A percentile compares a stretch with the other conserved stretches of the same genome.
Evolutionary conservation across 1,140 invertebrate species (phyloP).

Genomic region (Cotesia typhae): DNA sequence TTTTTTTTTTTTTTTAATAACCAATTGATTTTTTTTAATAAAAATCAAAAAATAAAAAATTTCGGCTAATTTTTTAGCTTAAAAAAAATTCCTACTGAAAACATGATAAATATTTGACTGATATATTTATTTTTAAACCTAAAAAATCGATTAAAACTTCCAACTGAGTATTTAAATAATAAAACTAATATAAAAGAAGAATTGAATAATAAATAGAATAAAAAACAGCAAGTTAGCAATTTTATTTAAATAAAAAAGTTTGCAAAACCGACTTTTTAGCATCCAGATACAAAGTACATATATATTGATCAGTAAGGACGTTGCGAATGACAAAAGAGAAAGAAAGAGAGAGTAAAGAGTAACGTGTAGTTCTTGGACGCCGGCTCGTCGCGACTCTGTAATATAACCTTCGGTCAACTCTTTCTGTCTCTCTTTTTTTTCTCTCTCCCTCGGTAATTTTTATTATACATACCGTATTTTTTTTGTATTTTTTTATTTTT

Average conservation of each 20-base stretch:
- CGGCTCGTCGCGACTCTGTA: background rate
- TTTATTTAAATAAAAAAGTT: too few species aligned
- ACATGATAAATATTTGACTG: too few species aligned
- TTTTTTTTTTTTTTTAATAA: too few species aligned
- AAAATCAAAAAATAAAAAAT: too few species aligned
- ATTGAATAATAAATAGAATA: too few species aligned
- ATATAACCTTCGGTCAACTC: slow-evolving; percentile 26
- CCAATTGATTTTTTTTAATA: too few species aligned
- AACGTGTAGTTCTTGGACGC: background rate
- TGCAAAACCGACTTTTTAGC: too few species aligned
- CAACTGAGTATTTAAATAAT: background rate
- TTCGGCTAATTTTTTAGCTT: too few species aligned
- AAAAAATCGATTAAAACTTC: too few species aligned
- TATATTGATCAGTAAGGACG: slow-evolving; percentile 16
- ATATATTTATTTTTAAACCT: too few species aligned
- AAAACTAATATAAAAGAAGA: background rate
- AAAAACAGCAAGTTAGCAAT: too few species aligned
- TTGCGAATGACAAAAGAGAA: slow-evolving; percentile 23
- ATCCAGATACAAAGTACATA: background rate
- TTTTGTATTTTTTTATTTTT: background rate
- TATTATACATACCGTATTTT: background rate
- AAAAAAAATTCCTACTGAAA: too few species aligned
- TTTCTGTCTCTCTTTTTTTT: background rate
- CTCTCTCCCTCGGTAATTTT: slow-evolving; percentile 7
- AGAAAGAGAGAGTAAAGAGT: slow-evolving; percentile 6